phyloP scores from a whole-genome alignment of 2,797 vertebrate genomes.

The Phataginus tricuspis region DNA sequence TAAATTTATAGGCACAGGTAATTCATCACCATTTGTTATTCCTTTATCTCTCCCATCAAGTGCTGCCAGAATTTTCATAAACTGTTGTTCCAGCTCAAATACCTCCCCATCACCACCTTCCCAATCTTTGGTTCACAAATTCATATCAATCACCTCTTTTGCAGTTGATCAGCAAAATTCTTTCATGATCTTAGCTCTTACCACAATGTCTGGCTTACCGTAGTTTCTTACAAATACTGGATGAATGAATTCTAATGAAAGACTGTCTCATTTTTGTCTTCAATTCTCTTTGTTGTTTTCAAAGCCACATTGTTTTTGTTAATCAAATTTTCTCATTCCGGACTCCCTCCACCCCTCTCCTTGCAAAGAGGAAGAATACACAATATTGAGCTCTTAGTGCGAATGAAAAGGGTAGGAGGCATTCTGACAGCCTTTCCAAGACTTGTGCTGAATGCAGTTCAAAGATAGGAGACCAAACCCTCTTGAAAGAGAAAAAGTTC shows the following conservation, averaged over 20 bases:
- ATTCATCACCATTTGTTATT: background rate
- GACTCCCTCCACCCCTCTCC: background rate
- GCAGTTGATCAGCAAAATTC: background rate
- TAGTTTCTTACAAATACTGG: background rate
- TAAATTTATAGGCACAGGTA: background rate
- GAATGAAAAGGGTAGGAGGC: background rate
- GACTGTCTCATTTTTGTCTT: background rate
- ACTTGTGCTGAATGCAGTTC: background rate
- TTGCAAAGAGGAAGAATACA: background rate
- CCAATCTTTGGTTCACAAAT: background rate
- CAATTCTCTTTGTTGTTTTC: background rate
- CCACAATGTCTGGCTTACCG: background rate
- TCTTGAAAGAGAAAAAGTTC: background rate
- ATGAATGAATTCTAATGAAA: background rate
- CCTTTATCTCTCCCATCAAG: background rate
- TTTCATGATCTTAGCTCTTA: background rate
- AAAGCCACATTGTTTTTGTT: background rate
- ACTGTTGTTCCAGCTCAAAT: background rate
- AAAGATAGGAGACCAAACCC: background rate
- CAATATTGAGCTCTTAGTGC: background rate
- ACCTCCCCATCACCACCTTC: background rate
- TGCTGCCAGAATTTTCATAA: background rate
- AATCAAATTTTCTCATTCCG: background rate
- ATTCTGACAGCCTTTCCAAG: background rate
- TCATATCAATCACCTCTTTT: background rate